Conservation (phyloP, 2,888 invertebrate genomes). For the Leptopilina syphax region DNA sequence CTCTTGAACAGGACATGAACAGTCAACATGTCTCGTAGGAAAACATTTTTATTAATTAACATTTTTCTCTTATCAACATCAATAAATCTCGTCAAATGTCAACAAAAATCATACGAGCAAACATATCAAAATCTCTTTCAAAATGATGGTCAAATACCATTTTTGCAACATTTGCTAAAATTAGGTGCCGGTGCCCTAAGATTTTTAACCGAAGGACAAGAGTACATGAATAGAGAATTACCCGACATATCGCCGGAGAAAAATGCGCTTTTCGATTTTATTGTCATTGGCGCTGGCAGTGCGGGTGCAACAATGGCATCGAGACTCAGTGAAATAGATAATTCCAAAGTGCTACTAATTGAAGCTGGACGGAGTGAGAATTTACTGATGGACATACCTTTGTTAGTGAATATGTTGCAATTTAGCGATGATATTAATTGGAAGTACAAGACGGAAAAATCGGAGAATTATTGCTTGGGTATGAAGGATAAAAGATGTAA, state of each 20-base stretch:
- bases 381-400: constrained; percentile 74
- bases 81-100: neutral
- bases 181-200: constrained; percentile 61
- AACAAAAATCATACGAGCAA: neutral
- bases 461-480: constrained; percentile 83
- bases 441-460: constrained; percentile 89
- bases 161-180: constrained; percentile 10
- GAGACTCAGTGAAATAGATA: constrained; percentile 83
- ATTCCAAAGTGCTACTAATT: constrained; percentile 84
- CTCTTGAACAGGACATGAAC: constrained; percentile 11
- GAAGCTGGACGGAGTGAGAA: constrained; percentile 82
- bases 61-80: neutral
- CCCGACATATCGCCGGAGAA: constrained; percentile 77
- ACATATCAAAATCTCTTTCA: constrained; percentile 16
- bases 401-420: constrained; percentile 85
- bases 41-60: neutral
- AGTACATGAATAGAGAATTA: constrained; percentile 79
- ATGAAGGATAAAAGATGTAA: constrained; percentile 68
- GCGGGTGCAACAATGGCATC: constrained; percentile 88
- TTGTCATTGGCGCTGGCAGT: constrained; percentile 88
- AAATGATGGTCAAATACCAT: neutral
- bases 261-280: constrained; percentile 85
- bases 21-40: constrained; percentile 8
- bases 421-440: constrained; percentile 82
- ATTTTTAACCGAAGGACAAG: constrained; percentile 79